A percentile compares a stretch with the other conserved stretches of the same genome.
These are phyloP conservation scores for Diploptera punctata DNA, from an alignment of 2,888 invertebrate species.

Conservation along the genomic window DNA sequence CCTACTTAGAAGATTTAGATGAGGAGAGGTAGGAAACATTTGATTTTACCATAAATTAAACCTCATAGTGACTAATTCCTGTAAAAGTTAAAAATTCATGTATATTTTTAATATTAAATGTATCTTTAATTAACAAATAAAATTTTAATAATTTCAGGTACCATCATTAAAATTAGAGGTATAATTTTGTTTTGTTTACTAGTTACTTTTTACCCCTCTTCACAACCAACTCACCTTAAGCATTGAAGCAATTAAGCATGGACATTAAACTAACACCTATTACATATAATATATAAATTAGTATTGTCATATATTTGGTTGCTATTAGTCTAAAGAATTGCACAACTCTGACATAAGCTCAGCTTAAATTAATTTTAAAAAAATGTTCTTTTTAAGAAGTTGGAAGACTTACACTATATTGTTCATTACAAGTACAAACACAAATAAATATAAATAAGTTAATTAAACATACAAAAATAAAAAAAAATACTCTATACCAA, in stretches of 20 bases:
- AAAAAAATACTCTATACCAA: background rate
- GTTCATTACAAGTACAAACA: background rate
- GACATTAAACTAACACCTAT: background rate
- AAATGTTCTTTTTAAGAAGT: background rate
- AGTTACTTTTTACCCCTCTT: no score
- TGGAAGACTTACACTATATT: slow-evolving; percentile 1
- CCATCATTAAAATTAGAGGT: no score
- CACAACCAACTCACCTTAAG: no score
- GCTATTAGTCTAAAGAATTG: background rate
- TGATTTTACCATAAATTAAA: no score
- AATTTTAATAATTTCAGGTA: no score
- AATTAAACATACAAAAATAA: background rate
- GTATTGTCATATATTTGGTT: slow-evolving; percentile 9
- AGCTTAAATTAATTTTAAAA: background rate
- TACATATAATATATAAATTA: background rate
- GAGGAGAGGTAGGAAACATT: no score
- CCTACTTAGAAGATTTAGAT: no score
- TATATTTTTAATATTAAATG: no score
- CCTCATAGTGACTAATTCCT: no score
- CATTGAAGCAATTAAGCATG: background rate
- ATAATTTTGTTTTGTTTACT: no score
- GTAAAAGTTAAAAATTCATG: no score
- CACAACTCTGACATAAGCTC: slow-evolving; percentile 6
- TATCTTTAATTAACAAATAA: no score
- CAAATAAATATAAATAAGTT: slow-evolving; percentile 1